Evolutionary conservation across 2,797 vertebrate species (phyloP).

Genomic region (Ceyx erithaca): DNA sequence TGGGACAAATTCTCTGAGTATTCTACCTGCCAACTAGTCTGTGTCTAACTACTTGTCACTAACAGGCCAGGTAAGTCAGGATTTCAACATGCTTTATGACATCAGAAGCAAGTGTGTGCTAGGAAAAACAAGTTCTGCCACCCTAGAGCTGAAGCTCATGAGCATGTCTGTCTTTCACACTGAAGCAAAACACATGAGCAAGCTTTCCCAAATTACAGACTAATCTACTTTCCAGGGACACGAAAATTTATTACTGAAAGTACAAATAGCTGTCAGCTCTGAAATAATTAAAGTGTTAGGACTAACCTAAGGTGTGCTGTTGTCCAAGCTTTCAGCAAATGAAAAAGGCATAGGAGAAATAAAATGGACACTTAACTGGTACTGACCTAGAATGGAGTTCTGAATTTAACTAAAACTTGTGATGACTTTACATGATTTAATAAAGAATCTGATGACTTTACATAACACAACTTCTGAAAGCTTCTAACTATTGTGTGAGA

Average conservation of each 20-base stretch:
- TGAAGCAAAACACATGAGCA: conserved; percentile 27
- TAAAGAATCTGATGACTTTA: background rate
- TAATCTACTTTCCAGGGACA: conserved; percentile 53
- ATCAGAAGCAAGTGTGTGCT: background rate
- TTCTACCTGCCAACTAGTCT: background rate
- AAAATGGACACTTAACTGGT: background rate
- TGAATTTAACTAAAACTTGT: background rate
- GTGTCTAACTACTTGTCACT: background rate
- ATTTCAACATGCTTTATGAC: background rate
- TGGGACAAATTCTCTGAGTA: background rate
- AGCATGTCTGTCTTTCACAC: background rate
- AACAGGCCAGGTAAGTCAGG: background rate
- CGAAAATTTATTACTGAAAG: conserved; percentile 31
- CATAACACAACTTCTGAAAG: background rate
- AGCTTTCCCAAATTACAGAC: conserved; percentile 43
- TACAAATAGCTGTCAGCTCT: conserved; percentile 51
- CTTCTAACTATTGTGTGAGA: background rate
- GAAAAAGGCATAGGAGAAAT: background rate
- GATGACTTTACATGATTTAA: background rate
- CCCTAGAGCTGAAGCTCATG: conserved; percentile 6
- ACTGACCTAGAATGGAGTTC: background rate
- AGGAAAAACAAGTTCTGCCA: background rate
- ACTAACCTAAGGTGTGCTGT: conserved; percentile 35
- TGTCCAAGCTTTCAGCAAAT: conserved; percentile 22
- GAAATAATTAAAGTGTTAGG: conserved; percentile 60